phyloP scores from a whole-genome alignment of 2,888 invertebrate species.

The Parelbella ahira region DNA sequence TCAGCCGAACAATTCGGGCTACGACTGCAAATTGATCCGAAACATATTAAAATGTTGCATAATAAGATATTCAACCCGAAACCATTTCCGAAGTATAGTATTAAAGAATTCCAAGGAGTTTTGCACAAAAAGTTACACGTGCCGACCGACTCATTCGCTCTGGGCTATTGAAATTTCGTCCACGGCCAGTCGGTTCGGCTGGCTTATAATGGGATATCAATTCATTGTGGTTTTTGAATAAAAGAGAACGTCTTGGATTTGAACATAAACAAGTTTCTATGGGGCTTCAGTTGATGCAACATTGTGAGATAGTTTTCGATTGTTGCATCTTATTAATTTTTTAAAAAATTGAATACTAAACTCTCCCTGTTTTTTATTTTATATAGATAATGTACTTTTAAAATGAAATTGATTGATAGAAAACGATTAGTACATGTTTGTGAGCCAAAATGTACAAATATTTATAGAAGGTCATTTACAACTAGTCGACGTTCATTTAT shows the following conservation, averaged over 20 bases:
- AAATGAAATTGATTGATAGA: conserved; percentile 8
- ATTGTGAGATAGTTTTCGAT: too few relatives aligned
- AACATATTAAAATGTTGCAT: conserved; percentile 63
- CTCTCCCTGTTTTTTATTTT: too few relatives aligned
- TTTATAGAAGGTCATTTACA: too few relatives aligned
- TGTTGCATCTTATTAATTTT: too few relatives aligned
- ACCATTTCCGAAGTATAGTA: conserved; percentile 52
- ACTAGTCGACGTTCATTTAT: conserved; percentile 45
- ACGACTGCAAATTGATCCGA: conserved; percentile 32
- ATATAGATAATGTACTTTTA: too few relatives aligned
- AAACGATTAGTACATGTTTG: too few relatives aligned
- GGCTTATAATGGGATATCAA: conserved; percentile 69
- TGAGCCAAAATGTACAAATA: too few relatives aligned
- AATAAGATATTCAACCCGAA: conserved; percentile 69
- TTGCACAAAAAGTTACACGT: conserved; percentile 78
- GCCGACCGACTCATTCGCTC: conserved; percentile 64
- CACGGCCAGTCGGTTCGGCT: conserved; percentile 55
- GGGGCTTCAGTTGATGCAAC: too few relatives aligned
- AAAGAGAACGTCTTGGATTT: conserved; percentile 37
- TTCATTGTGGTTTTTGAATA: conserved; percentile 50
- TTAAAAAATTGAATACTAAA: too few relatives aligned
- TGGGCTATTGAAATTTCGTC: conserved; percentile 75
- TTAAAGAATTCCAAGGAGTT: conserved; percentile 68
- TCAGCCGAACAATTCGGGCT: too few relatives aligned
- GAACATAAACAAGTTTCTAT: too few relatives aligned